phyloP scores from a whole-genome alignment of 37 sponge, comb jelly and placozoan species.

The Hexactinellida sp. region DNA sequence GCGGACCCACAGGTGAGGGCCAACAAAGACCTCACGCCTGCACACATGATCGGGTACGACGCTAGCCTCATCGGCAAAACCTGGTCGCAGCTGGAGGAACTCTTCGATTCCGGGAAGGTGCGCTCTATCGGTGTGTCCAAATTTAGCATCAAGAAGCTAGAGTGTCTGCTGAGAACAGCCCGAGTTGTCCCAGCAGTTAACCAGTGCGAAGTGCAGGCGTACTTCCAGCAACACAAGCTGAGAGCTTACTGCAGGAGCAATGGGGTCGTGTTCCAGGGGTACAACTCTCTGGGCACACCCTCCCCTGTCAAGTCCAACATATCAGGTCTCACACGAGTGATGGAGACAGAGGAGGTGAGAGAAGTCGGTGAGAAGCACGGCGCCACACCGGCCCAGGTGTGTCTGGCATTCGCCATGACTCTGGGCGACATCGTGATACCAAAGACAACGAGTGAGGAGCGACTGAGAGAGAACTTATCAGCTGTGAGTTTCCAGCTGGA shows the following conservation, averaged over 20 bases:
- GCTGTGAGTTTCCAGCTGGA: conserved; percentile 41
- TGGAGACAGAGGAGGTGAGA: conserved; percentile 45
- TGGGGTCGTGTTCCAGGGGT: conserved; percentile 63
- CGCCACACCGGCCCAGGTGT: conserved; percentile 53
- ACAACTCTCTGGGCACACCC: conserved; percentile 63
- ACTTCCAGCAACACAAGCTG: conserved; percentile 66
- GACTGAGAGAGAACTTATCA: conserved; percentile 57
- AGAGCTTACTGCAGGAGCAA: conserved; percentile 53
- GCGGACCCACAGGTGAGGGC: neutral
- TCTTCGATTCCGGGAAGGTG: conserved; percentile 33
- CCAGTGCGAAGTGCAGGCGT: no score
- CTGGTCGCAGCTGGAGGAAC: conserved; percentile 38
- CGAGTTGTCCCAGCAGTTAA: conserved; percentile 68
- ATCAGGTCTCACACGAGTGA: conserved; percentile 22
- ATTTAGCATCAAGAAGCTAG: conserved; percentile 64
- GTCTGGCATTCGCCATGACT: conserved; percentile 44
- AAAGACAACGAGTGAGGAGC: conserved; percentile 50
- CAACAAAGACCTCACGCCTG: neutral
- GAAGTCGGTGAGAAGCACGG: conserved; percentile 40
- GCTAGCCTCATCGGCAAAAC: neutral
- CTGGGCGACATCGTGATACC: conserved; percentile 54
- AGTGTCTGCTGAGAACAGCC: conserved; percentile 50
- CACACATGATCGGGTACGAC: neutral
- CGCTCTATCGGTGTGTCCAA: conserved; percentile 74
- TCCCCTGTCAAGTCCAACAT: neutral